A percentile compares a stretch with the other conserved stretches of the same genome.
phyloP scores from a whole-genome alignment of 2,113 vertebrate species.

The Columba janthina region DNA sequence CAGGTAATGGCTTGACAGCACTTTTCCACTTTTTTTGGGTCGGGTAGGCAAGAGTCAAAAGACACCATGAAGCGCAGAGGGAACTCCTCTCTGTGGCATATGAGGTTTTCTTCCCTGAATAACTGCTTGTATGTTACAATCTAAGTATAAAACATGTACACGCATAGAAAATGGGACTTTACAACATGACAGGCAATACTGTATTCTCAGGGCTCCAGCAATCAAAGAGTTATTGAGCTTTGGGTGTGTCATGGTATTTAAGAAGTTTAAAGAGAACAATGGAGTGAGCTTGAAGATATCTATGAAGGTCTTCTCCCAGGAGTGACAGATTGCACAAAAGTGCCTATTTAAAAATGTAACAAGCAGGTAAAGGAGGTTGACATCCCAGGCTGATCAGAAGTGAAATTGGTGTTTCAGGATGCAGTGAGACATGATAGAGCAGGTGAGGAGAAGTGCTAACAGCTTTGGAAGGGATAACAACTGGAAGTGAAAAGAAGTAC shows the following conservation, averaged over 20 bases:
- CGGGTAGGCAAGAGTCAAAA: not conserved
- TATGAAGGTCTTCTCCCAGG: not conserved
- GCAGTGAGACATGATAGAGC: not conserved
- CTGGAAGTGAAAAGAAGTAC: not conserved
- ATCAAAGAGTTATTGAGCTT: not conserved
- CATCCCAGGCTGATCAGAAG: not conserved
- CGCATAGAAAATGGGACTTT: not conserved
- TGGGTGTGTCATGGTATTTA: accelerated
- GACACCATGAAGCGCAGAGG: not conserved
- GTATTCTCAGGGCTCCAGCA: not conserved
- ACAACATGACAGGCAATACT: not conserved
- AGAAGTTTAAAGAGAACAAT: not conserved
- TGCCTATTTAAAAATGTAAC: not conserved
- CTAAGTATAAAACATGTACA: not conserved
- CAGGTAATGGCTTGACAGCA: not conserved
- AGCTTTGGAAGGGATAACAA: not conserved
- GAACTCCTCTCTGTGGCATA: not conserved
- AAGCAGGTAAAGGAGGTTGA: not conserved
- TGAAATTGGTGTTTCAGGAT: not conserved
- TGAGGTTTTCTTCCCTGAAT: not conserved
- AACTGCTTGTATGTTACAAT: not conserved
- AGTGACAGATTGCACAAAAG: not conserved
- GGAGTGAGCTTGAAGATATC: not conserved
- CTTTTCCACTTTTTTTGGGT: not conserved
- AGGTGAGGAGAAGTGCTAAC: not conserved